Evolutionary conservation across 92 coral and sea anemone genomes (phyloP), one percentile per base, ranked within the genome.

Genomic region (Heteractis magnifica): DNA sequence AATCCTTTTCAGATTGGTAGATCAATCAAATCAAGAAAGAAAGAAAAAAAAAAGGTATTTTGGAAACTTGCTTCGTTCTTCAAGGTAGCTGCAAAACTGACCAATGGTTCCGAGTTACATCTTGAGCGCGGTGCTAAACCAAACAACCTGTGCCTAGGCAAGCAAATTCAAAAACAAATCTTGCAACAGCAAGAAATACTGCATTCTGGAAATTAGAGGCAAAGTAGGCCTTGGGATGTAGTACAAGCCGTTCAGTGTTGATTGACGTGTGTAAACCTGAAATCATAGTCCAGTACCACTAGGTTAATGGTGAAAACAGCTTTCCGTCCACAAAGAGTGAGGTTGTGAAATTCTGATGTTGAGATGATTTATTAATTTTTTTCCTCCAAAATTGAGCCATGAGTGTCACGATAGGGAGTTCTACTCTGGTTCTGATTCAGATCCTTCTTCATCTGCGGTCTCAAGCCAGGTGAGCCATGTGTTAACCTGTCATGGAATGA

Each of bases 391-490:
- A 80, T 65, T 44, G 53, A 77, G 82, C 78, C 79, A 48, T 34
- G 65, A 44, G 60, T 41, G 84, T 72, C 80, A 81, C 83, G 76
- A 23, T 73, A 76, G 1, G 55, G 65, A 74, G 72, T 70, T 3
- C 87, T 87, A 95, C 86, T 96, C 99, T 56, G 98, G 96, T 86
- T 96, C 99, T 56, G 99, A 96, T 81, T 96, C 99, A 10, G 99
- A 88, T 34, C 99, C 97, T 77, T 96, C 99, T 74, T 96, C 99
- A 44, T 94, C 99, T 65, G 99, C 99, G 6, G 99, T 96, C 79
- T 96, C 99, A 76, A 96, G 86, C 99, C 99, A 96, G 5, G 99
- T 96, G 56, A 96, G 91, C 99, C 99, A 96, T 53, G 99, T 87
- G 85, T 96, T 96, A 71, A 96, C 99, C 99, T 96, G 84, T 6